Conservation (phyloP, 2,113 vertebrate species). For the Elachura formosa region DNA sequence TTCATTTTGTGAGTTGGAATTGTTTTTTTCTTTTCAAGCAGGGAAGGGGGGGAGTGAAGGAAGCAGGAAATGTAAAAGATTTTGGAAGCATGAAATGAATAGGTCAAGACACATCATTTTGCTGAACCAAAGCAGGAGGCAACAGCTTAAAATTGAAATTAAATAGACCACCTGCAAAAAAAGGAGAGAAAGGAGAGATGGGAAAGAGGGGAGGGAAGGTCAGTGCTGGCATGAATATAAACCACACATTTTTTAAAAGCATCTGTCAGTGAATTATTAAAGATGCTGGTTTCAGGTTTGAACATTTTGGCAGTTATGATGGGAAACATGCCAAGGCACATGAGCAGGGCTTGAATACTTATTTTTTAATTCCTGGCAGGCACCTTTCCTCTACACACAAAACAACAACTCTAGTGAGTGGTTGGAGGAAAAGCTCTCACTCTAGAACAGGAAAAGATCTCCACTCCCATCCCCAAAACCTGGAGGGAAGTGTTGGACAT, state of each 20-base stretch:
- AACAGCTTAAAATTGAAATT: conserved; percentile 60
- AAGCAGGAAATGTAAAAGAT: conserved; percentile 64
- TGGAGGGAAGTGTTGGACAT: neutral
- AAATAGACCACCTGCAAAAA: conserved; percentile 72
- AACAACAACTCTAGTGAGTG: neutral
- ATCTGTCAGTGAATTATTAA: conserved; percentile 60
- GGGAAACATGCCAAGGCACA: conserved; percentile 53
- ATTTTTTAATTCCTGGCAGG: conserved; percentile 52
- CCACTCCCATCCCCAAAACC: neutral
- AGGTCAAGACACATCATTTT: conserved; percentile 54
- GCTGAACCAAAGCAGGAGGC: conserved; percentile 58
- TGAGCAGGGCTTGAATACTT: conserved; percentile 23
- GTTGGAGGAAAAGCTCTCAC: conserved; percentile 18
- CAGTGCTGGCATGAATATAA: conserved; percentile 53
- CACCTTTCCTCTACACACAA: conserved; percentile 14
- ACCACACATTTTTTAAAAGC: conserved; percentile 60
- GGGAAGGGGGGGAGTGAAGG: neutral
- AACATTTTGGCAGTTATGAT: conserved; percentile 55
- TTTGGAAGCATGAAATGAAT: conserved; percentile 64
- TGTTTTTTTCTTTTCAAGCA: neutral
- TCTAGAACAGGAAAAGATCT: neutral
- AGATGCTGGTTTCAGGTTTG: conserved; percentile 55
- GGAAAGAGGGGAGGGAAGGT: conserved; percentile 13
- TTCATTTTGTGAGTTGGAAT: neutral
- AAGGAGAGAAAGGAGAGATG: conserved; percentile 42